A percentile compares a stretch with the other conserved stretches of the same genome.
Conservation (phyloP, 2,113 vertebrate species). For the Carollia perspicillata region DNA sequence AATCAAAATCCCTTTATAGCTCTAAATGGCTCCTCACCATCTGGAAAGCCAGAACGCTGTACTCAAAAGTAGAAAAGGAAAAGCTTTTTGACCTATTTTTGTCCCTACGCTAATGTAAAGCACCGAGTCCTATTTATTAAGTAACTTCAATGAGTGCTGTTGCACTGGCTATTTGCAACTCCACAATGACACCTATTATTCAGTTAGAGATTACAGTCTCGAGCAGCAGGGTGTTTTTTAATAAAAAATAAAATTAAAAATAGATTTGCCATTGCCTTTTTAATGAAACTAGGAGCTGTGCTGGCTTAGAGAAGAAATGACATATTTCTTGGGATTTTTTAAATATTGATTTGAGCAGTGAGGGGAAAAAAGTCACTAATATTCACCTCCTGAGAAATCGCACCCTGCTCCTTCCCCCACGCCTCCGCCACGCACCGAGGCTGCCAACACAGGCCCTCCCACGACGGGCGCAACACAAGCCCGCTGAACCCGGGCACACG, state of each 20-base stretch:
- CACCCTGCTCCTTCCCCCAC: fast-evolving
- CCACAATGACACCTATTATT: conserved; percentile 64
- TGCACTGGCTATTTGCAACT: conserved; percentile 8
- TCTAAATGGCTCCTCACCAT: conserved; percentile 54
- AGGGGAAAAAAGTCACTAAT: neutral
- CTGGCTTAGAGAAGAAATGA: conserved; percentile 64
- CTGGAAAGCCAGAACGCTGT: conserved; percentile 47
- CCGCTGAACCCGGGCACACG: neutral
- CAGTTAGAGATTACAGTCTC: conserved; percentile 64
- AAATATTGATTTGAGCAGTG: conserved; percentile 36
- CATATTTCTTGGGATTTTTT: conserved; percentile 47
- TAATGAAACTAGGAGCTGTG: conserved; percentile 67
- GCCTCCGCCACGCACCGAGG: no score
- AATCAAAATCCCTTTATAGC: conserved; percentile 54
- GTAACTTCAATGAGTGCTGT: neutral
- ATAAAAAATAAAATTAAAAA: conserved; percentile 79
- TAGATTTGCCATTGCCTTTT: conserved; percentile 64
- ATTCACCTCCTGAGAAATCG: neutral
- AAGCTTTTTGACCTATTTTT: conserved; percentile 68
- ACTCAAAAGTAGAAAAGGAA: conserved; percentile 52
- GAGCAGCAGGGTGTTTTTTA: conserved; percentile 59
- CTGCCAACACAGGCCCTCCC: neutral
- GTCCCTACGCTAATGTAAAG: conserved; percentile 30
- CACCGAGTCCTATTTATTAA: conserved; percentile 41
- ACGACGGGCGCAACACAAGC: neutral